phyloP scores from a whole-genome alignment of 2,113 vertebrate genomes.

The Columba janthina region DNA sequence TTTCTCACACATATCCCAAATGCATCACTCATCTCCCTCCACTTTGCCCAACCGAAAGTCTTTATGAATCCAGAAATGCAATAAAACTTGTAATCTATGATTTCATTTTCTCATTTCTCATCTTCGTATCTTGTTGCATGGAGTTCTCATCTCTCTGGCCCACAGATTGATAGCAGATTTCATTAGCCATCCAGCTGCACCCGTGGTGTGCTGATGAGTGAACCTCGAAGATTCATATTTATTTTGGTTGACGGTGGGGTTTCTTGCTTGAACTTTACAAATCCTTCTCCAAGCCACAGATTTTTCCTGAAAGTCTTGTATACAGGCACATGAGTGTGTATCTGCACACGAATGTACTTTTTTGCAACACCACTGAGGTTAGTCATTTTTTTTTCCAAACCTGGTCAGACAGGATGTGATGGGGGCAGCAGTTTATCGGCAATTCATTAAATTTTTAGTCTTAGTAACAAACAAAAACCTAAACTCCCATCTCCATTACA shows the following conservation, averaged over 20 bases:
- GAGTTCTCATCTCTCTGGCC: not conserved
- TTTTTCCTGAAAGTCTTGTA: not conserved
- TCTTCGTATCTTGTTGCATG: not conserved
- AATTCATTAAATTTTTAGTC: not conserved
- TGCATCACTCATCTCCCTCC: not conserved
- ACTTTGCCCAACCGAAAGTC: not conserved
- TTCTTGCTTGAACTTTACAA: not conserved
- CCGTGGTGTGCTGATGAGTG: not conserved
- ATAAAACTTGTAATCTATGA: not conserved
- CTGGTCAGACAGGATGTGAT: not conserved
- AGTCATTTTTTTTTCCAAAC: not conserved
- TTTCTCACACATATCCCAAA: slow-evolving; percentile 24
- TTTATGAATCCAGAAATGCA: slow-evolving; percentile 14
- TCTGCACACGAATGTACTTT: not conserved
- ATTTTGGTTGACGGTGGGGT: not conserved
- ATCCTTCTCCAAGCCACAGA: not conserved
- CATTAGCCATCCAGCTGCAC: not conserved
- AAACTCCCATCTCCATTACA: not conserved
- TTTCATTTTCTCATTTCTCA: slow-evolving; percentile 1
- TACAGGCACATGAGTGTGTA: accelerated
- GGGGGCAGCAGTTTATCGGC: not conserved
- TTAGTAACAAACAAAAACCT: not conserved
- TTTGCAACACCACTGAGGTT: not conserved
- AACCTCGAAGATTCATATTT: not conserved
- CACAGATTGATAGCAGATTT: not conserved